These are phyloP conservation scores for Euzetes globulus DNA, from an alignment of 2,888 invertebrate genomes.

Conservation along the genomic window DNA sequence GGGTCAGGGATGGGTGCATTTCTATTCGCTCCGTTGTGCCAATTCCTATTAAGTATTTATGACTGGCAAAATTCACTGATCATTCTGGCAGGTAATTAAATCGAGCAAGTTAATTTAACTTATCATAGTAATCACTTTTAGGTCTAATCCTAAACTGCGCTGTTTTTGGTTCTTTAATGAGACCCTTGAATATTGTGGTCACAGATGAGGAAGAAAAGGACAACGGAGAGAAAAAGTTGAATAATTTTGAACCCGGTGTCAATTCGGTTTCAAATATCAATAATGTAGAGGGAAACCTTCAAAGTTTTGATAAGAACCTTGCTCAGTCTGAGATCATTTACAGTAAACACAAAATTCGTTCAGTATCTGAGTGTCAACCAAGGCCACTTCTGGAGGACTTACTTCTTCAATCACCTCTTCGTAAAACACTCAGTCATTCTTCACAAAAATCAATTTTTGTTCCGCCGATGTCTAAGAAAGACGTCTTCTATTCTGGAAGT, in stretches of 20 bases:
- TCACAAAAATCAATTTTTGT: slow-evolving; percentile 49
- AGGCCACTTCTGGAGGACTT: neutral
- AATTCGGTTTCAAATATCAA: neutral
- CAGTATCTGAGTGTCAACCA: neutral
- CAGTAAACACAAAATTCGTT: neutral
- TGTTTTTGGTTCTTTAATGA: slow-evolving; percentile 50
- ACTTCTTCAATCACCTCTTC: neutral
- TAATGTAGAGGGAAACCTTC: neutral
- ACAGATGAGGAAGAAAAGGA: neutral
- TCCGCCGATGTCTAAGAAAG: slow-evolving; percentile 83
- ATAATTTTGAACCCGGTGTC: slow-evolving; percentile 2
- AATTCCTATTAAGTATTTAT: slow-evolving; percentile 65
- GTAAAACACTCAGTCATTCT: neutral
- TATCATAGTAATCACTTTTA: too few species aligned
- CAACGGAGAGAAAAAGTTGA: neutral
- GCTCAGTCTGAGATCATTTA: neutral
- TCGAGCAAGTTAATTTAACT: too few species aligned
- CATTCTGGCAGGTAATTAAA: slow-evolving; percentile 51
- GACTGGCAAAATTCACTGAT: slow-evolving; percentile 85
- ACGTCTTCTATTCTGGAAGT: slow-evolving; percentile 95
- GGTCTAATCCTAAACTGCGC: slow-evolving; percentile 41
- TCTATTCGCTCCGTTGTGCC: slow-evolving; percentile 83
- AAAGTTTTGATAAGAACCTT: neutral
- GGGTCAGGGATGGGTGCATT: slow-evolving; percentile 94
- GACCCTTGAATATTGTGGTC: slow-evolving; percentile 47